Conservation (phyloP, 2,797 vertebrate genomes). For the Gymnodraco acuticeps region DNA sequence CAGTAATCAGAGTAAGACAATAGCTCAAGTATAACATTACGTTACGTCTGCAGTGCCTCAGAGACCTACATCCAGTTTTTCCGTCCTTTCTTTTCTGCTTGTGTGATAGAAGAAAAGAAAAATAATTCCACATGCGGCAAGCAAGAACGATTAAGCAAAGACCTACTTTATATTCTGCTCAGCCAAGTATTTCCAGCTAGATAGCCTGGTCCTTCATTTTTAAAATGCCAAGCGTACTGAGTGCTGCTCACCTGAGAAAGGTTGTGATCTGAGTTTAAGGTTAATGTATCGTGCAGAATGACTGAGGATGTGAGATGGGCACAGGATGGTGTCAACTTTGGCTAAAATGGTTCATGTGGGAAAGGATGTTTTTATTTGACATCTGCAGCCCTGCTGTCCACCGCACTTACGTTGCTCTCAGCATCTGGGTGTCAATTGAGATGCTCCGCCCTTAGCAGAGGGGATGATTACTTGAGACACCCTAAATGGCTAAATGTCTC, state of each 20-base stretch:
- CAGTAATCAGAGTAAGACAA: background rate
- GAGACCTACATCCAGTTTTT: background rate
- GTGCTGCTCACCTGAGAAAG: background rate
- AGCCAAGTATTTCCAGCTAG: background rate
- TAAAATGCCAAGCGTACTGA: slow-evolving; percentile 16
- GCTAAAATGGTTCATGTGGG: slow-evolving; percentile 26
- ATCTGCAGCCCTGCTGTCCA: slow-evolving; percentile 21
- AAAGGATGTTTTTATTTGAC: slow-evolving; percentile 24
- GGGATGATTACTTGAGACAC: slow-evolving; percentile 25
- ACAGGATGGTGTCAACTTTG: background rate
- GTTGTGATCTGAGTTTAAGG: background rate
- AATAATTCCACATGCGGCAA: background rate
- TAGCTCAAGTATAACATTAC: background rate
- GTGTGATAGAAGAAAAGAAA: too few species aligned
- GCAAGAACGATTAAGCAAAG: background rate
- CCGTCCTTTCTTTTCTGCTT: background rate
- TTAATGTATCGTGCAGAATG: background rate
- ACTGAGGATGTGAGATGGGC: background rate
- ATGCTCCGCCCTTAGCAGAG: slow-evolving; percentile 7
- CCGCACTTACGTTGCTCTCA: background rate
- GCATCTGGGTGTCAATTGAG: slow-evolving; percentile 13
- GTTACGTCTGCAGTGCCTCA: background rate
- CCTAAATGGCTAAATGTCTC: slow-evolving; percentile 43
- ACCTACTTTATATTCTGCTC: slow-evolving; percentile 27
- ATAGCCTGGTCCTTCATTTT: slow-evolving; percentile 16